Conservation (phyloP, 2,888 invertebrate genomes). For the Eurytoma adleriae region DNA sequence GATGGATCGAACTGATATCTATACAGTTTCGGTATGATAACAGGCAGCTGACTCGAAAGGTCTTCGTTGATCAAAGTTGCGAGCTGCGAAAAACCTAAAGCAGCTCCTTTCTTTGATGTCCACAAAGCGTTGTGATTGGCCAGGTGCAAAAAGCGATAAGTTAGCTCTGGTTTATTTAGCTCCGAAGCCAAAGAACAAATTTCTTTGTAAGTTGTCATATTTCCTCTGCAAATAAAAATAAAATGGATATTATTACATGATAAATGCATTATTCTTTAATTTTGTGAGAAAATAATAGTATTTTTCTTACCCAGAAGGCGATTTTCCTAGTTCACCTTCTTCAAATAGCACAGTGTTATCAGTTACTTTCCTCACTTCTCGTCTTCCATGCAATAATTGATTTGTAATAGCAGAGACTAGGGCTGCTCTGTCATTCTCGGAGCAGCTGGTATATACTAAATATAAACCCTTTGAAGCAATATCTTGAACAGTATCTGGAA, state of each 20-base stretch:
- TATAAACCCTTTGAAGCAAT: slow-evolving; percentile 94
- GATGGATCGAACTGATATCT: slow-evolving; percentile 95
- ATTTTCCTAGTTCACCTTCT: slow-evolving; percentile 90
- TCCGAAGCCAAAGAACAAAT: slow-evolving; percentile 95
- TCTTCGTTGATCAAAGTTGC: slow-evolving; percentile 79
- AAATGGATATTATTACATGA: not conserved
- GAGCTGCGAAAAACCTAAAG: slow-evolving; percentile 93
- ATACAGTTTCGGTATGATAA: slow-evolving; percentile 92
- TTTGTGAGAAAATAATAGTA: slow-evolving; percentile 6
- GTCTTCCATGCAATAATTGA: slow-evolving; percentile 88
- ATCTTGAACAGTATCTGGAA: slow-evolving; percentile 92
- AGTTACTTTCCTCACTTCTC: slow-evolving; percentile 85
- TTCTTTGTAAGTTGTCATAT: slow-evolving; percentile 95
- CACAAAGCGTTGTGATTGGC: slow-evolving; percentile 96
- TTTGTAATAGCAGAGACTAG: slow-evolving; percentile 88
- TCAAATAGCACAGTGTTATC: slow-evolving; percentile 88
- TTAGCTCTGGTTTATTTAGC: slow-evolving; percentile 94
- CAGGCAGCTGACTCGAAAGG: slow-evolving; percentile 87
- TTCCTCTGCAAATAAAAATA: slow-evolving; percentile 81
- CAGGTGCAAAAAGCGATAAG: slow-evolving; percentile 97
- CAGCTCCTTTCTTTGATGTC: slow-evolving; percentile 97
- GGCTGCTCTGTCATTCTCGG: slow-evolving; percentile 82
- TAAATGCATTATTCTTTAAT: not conserved
- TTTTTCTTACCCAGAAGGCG: slow-evolving; percentile 86
- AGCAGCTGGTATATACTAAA: slow-evolving; percentile 90